Evolutionary conservation across 2,888 invertebrate genomes (phyloP).

Genomic region (Altica lythri): DNA sequence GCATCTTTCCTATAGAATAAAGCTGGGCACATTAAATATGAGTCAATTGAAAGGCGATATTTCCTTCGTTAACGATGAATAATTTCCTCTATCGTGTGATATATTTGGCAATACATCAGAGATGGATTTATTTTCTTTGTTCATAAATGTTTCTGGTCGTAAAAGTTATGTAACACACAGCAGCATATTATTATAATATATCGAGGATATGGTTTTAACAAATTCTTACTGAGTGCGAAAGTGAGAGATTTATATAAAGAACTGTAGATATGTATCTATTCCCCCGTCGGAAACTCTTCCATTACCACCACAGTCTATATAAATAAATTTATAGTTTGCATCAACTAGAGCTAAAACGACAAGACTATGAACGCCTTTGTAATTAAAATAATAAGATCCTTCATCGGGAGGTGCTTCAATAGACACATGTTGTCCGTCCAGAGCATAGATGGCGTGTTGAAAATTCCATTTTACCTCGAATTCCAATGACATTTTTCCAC

Average conservation of each 20-base stretch:
- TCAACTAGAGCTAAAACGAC: not conserved
- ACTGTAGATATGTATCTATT: not conserved
- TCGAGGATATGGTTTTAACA: not conserved
- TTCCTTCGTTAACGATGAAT: no score
- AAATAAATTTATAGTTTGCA: not conserved
- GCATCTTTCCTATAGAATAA: no score
- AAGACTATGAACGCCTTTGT: not conserved
- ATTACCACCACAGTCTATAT: not conserved
- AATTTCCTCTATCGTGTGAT: no score
- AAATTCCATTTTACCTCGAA: conserved; percentile 2
- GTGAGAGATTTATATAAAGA: not conserved
- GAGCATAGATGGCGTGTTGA: not conserved
- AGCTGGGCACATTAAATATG: no score
- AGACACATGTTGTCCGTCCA: not conserved
- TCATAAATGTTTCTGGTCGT: no score
- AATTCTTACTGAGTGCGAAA: no score
- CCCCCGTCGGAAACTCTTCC: not conserved
- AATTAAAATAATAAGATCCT: not conserved
- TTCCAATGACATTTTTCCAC: not conserved
- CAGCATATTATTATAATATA: no score
- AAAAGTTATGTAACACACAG: no score
- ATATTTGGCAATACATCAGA: no score
- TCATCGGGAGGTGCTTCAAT: not conserved
- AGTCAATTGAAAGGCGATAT: no score
- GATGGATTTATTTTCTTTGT: no score